Percentiles rank a stretch among this genome's conserved stretches.
phyloP scores from a whole-genome alignment of 2,888 invertebrate genomes.

The Thymelicus lineola region DNA sequence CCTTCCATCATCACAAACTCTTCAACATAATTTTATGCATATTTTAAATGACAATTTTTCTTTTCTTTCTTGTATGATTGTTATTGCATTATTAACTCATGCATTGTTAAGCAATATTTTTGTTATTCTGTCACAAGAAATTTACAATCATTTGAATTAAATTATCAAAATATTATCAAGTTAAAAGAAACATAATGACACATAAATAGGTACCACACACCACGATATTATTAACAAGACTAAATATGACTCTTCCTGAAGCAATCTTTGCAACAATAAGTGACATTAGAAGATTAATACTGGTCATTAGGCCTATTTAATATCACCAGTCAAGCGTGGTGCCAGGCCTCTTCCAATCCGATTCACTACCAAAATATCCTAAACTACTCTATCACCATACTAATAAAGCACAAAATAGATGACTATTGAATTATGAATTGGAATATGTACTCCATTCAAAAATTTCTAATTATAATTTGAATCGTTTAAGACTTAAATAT shows the following conservation, averaged over 20 bases:
- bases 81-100: too few species aligned
- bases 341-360: constrained; percentile 41
- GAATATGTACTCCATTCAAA: constrained; percentile 56
- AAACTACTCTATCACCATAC: constrained; percentile 1
- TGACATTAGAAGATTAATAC: constrained; percentile 77
- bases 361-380: constrained; percentile 38
- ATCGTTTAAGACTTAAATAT: constrained; percentile 82
- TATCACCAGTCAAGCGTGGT: constrained; percentile 59
- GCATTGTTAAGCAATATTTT: too few species aligned
- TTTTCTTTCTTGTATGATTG: too few species aligned
- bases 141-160: too few species aligned
- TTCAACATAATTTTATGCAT: too few species aligned
- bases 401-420: constrained; percentile 32
- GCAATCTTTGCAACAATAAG: constrained; percentile 67
- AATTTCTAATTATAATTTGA: constrained; percentile 82
- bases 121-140: too few species aligned
- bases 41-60: too few species aligned
- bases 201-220: background rate
- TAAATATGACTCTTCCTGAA: constrained; percentile 15
- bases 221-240: background rate
- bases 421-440: constrained; percentile 15
- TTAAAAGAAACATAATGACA: too few species aligned
- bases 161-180: too few species aligned
- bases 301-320: constrained; percentile 73
- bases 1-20: too few species aligned